Percentiles rank a stretch among this genome's conserved stretches.
phyloP scores from a whole-genome alignment of 2,888 invertebrate genomes.

The Nemotelus nigrinus region DNA sequence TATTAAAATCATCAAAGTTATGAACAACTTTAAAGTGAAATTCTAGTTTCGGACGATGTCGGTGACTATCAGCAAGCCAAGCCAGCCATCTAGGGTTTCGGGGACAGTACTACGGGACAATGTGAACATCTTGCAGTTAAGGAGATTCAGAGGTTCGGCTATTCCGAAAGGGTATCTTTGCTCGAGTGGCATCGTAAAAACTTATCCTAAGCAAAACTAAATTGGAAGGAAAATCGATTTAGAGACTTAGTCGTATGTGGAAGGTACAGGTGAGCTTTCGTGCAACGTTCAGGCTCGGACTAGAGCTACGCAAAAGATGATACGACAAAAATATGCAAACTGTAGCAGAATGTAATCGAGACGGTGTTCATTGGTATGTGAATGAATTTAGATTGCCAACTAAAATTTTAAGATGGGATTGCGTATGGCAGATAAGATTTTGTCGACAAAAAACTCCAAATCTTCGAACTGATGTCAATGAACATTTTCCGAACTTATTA shows the following conservation, averaged over 20 bases:
- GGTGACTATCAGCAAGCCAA: neutral
- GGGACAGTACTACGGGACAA: neutral
- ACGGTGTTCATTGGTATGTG: too few relatives aligned
- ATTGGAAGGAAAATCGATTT: conserved; percentile 40
- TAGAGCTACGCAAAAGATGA: too few relatives aligned
- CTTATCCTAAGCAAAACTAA: conserved; percentile 18
- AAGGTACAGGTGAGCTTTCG: neutral
- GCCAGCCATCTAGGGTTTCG: neutral
- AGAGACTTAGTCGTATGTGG: neutral
- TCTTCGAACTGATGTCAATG: too few relatives aligned
- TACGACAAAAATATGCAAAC: too few relatives aligned
- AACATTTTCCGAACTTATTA: conserved; percentile 17
- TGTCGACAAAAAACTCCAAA: too few relatives aligned
- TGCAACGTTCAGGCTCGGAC: too few relatives aligned
- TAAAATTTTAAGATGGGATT: too few relatives aligned
- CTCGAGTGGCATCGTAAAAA: conserved; percentile 4
- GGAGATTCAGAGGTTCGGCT: neutral
- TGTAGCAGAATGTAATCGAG: too few relatives aligned
- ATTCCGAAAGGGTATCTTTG: neutral
- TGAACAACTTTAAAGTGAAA: conserved; percentile 39
- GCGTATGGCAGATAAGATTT: too few relatives aligned
- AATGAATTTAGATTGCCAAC: too few relatives aligned
- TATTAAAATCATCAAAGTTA: conserved; percentile 41
- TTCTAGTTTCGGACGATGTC: conserved; percentile 2
- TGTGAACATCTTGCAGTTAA: conserved; percentile 19